Conservation (phyloP, 2,888 invertebrate species). For the Catocala fraxini region DNA sequence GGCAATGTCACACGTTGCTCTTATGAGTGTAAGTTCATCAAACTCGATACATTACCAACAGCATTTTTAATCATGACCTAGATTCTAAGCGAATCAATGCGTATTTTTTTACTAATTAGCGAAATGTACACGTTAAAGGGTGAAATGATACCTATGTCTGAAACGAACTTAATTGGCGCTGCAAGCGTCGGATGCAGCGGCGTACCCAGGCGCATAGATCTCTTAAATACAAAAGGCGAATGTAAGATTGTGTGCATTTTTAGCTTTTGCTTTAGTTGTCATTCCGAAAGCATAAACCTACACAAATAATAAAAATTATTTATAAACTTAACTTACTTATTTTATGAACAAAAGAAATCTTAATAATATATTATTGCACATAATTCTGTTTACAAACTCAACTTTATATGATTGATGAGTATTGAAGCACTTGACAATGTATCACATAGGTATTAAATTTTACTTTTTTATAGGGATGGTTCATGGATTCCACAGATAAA, state of each 20-base stretch:
- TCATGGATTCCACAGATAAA: too few relatives aligned
- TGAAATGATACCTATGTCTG: neutral
- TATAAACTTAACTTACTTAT: too few relatives aligned
- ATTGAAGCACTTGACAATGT: too few relatives aligned
- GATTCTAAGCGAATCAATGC: neutral
- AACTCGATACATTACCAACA: neutral
- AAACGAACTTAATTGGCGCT: neutral
- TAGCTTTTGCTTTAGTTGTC: slow-evolving; percentile 17
- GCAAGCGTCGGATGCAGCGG: neutral
- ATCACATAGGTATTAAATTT: too few relatives aligned
- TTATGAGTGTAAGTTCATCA: neutral
- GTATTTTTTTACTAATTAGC: neutral
- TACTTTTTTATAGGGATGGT: too few relatives aligned
- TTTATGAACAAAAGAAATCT: too few relatives aligned
- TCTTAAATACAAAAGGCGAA: slow-evolving; percentile 8
- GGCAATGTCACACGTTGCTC: too few relatives aligned
- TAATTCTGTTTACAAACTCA: too few relatives aligned
- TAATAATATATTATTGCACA: too few relatives aligned
- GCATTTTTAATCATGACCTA: neutral
- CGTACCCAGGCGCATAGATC: neutral
- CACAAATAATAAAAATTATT: too few relatives aligned
- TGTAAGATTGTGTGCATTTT: slow-evolving; percentile 11
- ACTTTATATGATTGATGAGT: too few relatives aligned
- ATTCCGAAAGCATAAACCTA: slow-evolving; percentile 13
- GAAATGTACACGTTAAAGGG: neutral